A percentile compares a stretch with the other conserved stretches of the same genome.
These are phyloP conservation scores for Rotaria macrura DNA, from an alignment of 2,888 invertebrate genomes.

Conservation along the genomic window DNA sequence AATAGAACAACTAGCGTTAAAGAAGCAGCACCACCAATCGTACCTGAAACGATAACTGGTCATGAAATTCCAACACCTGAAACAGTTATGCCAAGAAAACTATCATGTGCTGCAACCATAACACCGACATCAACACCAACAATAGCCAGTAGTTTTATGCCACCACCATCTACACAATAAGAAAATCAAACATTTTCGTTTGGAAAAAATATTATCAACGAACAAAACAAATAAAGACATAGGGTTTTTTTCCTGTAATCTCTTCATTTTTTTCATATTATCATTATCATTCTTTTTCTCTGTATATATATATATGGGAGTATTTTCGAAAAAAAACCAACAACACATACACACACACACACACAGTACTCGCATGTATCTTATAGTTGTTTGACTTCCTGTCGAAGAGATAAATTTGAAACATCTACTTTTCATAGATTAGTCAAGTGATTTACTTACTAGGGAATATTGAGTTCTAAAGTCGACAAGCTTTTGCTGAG, in stretches of 20 bases:
- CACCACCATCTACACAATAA: not conserved
- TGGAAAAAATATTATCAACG: not conserved
- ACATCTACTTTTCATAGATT: too few relatives aligned
- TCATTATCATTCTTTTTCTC: not conserved
- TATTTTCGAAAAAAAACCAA: not conserved
- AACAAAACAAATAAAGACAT: not conserved
- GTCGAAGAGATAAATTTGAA: too few relatives aligned
- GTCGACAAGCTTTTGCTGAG: too few relatives aligned
- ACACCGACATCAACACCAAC: not conserved
- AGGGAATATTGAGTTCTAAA: too few relatives aligned
- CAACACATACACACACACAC: not conserved
- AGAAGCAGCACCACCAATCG: not conserved
- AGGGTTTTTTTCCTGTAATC: not conserved
- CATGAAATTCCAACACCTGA: constrained; percentile 11
- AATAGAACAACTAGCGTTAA: not conserved
- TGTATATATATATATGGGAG: constrained; percentile 3
- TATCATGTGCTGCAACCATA: not conserved
- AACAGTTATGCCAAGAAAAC: not conserved
- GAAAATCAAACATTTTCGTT: not conserved
- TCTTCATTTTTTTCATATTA: not conserved
- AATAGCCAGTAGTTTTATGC: not conserved
- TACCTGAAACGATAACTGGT: constrained; percentile 17
- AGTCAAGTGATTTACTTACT: too few relatives aligned
- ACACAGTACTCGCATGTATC: not conserved
- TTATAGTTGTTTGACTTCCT: not conserved